Evolutionary conservation across 2,888 invertebrate species (phyloP), one percentile per base, ranked within the genome.

Genomic region (Sympetrum striolatum): DNA sequence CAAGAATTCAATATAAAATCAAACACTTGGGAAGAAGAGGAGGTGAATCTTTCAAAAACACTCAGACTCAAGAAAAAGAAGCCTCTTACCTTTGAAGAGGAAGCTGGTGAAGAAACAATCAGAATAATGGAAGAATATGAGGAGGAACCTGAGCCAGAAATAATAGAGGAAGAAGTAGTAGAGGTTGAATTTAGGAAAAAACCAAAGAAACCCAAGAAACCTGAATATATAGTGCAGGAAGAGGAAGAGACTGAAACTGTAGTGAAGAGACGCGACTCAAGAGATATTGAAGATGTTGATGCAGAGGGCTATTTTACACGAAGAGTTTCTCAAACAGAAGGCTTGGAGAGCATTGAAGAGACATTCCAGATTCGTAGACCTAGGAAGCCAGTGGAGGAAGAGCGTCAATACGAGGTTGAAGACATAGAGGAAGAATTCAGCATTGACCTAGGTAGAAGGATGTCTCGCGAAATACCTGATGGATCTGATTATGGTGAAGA

Each of bases 1-100:
- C 98, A 98, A 94, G 98, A 98, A 94, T 98, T 98, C 93, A 97
- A 97, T 93, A 97, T 98, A 92, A 96, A 97, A 18, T 94, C 98
- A 91, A 97, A 98, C 94, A 97, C 97, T 0, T 98, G 98, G 93
- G 97, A 97, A 73, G 98, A 97, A 94, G 98, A 98, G 94, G 97
- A 98, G 94, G 96, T 98, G 22, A 60, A 90, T 73, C 64, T 90
- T 92, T 97, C 97, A 14, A 96, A 98, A 96, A 96, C 97, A 4
- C 97, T 97, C 91, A 97, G 97, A 94, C 96, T 98, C 0, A 97
- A 96, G 94, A 93, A 98, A 12, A 97, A 96, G 93, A 97, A 96
- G 92, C 96, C 96, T 90, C 95, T 96, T 91, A 97, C 97, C 1
- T 97, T 96, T 93, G 95, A 95, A 18, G 98, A 98, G 94, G 97